A percentile compares a stretch with the other conserved stretches of the same genome.
Conservation (phyloP, 2,888 invertebrate species). For the Himalopsyche tibetana region DNA sequence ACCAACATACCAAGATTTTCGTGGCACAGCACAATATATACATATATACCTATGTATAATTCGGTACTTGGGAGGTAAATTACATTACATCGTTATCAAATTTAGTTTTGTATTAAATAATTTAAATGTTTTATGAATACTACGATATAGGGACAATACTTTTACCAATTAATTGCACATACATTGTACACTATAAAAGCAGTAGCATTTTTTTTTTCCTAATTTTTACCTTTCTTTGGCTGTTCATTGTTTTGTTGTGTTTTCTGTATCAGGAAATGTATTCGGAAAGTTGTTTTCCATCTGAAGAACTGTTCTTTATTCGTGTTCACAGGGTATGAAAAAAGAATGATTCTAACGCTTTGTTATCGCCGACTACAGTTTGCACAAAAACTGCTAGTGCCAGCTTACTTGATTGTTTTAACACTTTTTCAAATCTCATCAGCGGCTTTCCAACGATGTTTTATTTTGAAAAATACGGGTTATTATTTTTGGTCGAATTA, state of each 20-base stretch:
- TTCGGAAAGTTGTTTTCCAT: not conserved
- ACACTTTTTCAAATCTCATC: not conserved
- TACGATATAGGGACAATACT: no score
- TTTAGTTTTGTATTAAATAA: no score
- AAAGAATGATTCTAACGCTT: not conserved
- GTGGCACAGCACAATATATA: no score
- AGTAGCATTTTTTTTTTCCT: not conserved
- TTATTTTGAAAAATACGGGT: no score
- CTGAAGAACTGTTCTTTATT: constrained; percentile 9
- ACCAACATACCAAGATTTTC: no score
- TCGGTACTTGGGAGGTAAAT: no score
- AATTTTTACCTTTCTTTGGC: not conserved
- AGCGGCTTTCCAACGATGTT: no score
- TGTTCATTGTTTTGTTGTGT: not conserved
- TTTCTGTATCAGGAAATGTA: not conserved
- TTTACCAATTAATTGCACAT: no score
- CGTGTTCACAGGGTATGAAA: constrained; percentile 7
- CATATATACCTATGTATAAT: no score
- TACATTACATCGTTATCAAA: no score
- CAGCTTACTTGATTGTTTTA: not conserved
- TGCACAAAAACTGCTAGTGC: constrained; percentile 7
- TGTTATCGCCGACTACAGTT: not conserved
- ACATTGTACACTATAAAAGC: not conserved
- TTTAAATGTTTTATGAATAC: no score
- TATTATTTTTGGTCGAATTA: no score